A percentile compares a stretch with the other conserved stretches of the same genome.
These are phyloP conservation scores for Lytechinus variegatus DNA, from an alignment of 35 echinoderm and acorn worm species.

Conservation along the genomic window DNA sequence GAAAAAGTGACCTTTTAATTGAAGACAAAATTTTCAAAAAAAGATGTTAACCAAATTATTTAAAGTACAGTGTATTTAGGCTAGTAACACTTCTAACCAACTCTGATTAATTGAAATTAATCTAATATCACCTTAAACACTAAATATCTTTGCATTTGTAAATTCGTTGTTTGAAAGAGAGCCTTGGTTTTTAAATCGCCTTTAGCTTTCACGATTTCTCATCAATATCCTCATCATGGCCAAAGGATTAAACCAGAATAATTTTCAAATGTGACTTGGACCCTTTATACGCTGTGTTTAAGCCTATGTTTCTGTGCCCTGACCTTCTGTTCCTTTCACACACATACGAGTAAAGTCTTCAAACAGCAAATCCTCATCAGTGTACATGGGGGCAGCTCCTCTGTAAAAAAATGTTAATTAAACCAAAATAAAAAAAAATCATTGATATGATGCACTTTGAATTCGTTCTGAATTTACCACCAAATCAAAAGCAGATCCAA, in stretches of 20 bases:
- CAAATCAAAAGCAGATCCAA: no score
- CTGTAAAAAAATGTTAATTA: not conserved
- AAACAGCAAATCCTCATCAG: slow-evolving; percentile 35
- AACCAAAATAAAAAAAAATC: no score
- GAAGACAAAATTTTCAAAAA: no score
- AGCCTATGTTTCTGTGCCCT: slow-evolving; percentile 11
- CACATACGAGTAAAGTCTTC: slow-evolving; percentile 43
- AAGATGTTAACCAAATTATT: not conserved
- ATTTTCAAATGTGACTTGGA: not conserved
- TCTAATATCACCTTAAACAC: not conserved
- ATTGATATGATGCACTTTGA: no score
- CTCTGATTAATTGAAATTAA: not conserved
- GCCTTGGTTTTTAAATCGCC: not conserved
- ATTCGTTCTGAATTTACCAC: no score
- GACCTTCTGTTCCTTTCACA: not conserved
- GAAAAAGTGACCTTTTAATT: no score
- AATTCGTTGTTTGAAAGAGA: not conserved
- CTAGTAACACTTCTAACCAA: not conserved
- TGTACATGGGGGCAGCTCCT: not conserved
- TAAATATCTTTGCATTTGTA: not conserved
- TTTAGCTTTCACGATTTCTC: not conserved
- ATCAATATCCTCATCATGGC: not conserved
- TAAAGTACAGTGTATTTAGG: not conserved
- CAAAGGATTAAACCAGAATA: not conserved
- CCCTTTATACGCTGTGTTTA: not conserved